Evolutionary conservation across 2,888 invertebrate species (phyloP), one percentile per base, ranked within the genome.

Genomic region (Phengaris arion): DNA sequence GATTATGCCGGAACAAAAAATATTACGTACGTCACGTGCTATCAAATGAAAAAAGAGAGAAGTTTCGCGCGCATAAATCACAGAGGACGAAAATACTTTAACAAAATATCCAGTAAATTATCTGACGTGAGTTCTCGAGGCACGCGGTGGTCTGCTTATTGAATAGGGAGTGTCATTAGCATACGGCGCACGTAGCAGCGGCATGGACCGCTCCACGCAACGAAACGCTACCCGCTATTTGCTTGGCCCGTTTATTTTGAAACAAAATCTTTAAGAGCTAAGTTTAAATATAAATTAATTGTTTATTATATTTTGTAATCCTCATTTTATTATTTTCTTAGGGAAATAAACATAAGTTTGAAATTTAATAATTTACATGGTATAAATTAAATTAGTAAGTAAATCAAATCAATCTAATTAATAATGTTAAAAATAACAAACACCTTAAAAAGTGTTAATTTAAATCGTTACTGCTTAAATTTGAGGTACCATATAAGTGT

Each of bases 31-130:
- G 91, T 92, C 92, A 93, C 92, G 92, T 89, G 93, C 91, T 92
- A 93, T 91, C 91, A 93, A 93, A 93, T 93, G 92, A 92, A 93
- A 92, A 93, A 91, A 70, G 51, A 70, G 70, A 85, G 89, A 91
- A 93, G 92, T 93, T 93, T 92, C 88, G 88, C 90, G 91, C 89
- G 89, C 90, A 93, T 93, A 93, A 93, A 93, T 93, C 93, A 93
- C 93, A 88, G 92, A 91, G 87, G 91, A 90, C 89, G 91, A 92
- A 93, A 93, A 93, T 93, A 93, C 88, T 93, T 93, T 92, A 92
- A 93, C 93, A 93, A 93, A 93, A 93, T 93, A 93, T 92, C 92
- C 92, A 93, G 93, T 92, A 93, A 93, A 93, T 93, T 93, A 93
- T 93, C 92, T 91, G 92, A 92, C 93, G 93, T 92, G 93, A 92